phyloP scores from a whole-genome alignment of 2,797 vertebrate genomes.

The Monodelphis domestica region DNA sequence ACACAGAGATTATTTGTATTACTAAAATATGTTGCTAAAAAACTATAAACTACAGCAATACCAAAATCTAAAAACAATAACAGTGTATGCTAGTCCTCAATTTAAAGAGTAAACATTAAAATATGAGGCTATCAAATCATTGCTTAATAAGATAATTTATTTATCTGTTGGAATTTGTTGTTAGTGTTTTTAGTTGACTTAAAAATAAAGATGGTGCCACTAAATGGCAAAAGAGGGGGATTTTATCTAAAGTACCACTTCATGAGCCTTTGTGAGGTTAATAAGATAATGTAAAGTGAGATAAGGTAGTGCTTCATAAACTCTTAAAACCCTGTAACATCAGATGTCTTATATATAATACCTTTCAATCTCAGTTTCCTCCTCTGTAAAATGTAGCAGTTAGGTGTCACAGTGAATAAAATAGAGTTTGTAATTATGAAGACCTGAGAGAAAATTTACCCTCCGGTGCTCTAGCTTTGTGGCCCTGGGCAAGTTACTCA shows the following conservation, averaged over 20 bases:
- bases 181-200: conserved; percentile 10
- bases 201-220: not conserved
- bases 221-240: not conserved
- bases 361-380: not conserved
- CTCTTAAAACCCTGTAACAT: not conserved
- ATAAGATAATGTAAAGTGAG: not conserved
- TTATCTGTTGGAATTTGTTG: conserved; percentile 5
- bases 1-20: conserved; percentile 48
- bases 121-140: not conserved
- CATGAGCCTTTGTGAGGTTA: not conserved
- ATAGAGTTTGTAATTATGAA: no score
- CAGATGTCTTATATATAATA: not conserved
- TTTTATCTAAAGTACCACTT: not conserved
- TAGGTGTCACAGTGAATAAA: no score
- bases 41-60: not conserved
- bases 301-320: not conserved
- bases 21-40: conserved; percentile 47
- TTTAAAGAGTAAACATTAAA: conserved; percentile 1
- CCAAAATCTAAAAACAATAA: not conserved
- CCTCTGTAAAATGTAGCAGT: not conserved
- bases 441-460: no score
- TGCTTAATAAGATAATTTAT: not conserved
- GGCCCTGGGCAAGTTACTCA: no score
- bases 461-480: no score
- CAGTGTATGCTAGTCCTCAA: conserved; percentile 1